A percentile compares a stretch with the other conserved stretches of the same genome.
These are phyloP conservation scores for Ploceus nigricollis DNA, from an alignment of 2,113 vertebrate genomes.

Conservation along the genomic window DNA sequence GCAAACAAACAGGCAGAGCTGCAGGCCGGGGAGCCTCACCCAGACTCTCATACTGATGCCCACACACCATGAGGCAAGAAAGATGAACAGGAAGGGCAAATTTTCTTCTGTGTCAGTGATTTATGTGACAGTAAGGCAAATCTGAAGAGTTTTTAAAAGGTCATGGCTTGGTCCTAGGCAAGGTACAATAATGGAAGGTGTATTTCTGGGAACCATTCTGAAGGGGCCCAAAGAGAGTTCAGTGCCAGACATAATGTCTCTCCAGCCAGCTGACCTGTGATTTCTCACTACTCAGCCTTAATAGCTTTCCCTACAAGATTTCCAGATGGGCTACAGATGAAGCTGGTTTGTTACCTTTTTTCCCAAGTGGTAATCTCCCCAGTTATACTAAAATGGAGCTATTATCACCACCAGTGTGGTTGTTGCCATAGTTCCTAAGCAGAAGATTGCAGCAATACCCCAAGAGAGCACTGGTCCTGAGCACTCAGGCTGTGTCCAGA, in stretches of 20 bases:
- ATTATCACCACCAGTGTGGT: neutral
- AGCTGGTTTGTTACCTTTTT: neutral
- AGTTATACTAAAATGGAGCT: neutral
- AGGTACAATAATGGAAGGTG: neutral
- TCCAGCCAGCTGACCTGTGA: neutral
- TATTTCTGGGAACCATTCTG: neutral
- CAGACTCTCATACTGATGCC: neutral
- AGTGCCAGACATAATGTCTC: neutral
- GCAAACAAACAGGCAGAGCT: neutral
- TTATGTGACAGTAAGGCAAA: neutral
- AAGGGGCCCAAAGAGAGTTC: neutral
- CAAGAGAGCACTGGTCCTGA: neutral
- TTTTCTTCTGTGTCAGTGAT: neutral
- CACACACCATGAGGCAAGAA: neutral
- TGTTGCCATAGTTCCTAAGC: neutral
- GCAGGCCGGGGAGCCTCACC: neutral
- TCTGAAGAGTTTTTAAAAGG: neutral
- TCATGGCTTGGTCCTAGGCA: neutral
- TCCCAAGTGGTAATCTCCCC: neutral
- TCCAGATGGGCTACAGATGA: neutral
- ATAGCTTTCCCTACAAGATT: neutral
- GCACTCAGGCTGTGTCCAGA: neutral
- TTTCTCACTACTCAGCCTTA: neutral
- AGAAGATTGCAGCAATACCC: neutral
- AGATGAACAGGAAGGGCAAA: neutral